These are phyloP conservation scores for Coreoperca whiteheadi DNA, from an alignment of 2,113 vertebrate genomes.

Conservation along the genomic window DNA sequence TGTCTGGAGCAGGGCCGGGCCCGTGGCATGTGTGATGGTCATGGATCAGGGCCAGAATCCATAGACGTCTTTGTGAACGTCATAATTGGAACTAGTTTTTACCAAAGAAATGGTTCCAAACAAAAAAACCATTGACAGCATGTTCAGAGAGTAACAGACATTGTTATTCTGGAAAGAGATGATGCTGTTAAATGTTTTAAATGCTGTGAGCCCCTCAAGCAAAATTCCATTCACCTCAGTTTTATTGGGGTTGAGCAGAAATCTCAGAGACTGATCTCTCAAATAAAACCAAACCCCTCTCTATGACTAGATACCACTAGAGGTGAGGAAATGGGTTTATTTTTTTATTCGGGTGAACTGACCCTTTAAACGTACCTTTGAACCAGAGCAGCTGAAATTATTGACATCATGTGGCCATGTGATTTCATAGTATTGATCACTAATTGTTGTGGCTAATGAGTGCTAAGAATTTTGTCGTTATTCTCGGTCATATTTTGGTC, in stretches of 20 bases:
- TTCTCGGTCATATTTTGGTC: not conserved
- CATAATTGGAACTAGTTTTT: not conserved
- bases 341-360: not conserved
- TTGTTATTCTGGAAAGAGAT: not conserved
- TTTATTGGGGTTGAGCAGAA: not conserved
- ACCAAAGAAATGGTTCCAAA: not conserved
- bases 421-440: constrained; percentile 16
- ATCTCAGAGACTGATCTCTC: not conserved
- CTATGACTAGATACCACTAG: not conserved
- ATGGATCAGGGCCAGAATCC: not conserved
- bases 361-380: not conserved
- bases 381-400: not conserved
- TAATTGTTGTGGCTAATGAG: constrained; percentile 19
- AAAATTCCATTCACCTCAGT: not conserved
- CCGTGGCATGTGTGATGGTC: not conserved
- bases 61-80: not conserved
- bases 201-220: not conserved
- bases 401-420: not conserved
- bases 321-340: not conserved
- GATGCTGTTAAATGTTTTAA: not conserved
- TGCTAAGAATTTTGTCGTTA: constrained; percentile 19
- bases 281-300: not conserved
- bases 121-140: not conserved
- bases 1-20: not conserved
- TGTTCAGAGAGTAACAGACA: not conserved